Conservation (phyloP, 1,140 invertebrate genomes). For the Aphis gossypii region DNA sequence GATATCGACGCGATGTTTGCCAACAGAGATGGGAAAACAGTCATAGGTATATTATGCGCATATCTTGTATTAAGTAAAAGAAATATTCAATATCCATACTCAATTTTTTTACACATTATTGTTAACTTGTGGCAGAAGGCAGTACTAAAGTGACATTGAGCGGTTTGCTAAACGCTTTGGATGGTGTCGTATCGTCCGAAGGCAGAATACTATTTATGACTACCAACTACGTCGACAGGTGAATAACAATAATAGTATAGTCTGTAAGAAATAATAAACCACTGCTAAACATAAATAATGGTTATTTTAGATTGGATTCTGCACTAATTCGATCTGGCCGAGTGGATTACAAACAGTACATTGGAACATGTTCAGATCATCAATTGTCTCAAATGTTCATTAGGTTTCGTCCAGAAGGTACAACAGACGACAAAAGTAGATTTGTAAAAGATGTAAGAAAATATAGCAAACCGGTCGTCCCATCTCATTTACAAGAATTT, state of each 20-base stretch:
- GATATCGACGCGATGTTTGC: conserved; percentile 18
- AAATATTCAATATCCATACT: background rate
- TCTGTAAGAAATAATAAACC: background rate
- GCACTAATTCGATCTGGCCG: background rate
- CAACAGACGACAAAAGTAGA: background rate
- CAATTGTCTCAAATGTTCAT: background rate
- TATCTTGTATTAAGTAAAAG: background rate
- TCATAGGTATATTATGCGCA: background rate
- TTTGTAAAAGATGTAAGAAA: background rate
- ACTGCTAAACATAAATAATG: background rate
- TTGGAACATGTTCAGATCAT: background rate
- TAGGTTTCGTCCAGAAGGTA: background rate
- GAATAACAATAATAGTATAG: background rate
- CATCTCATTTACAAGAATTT: conserved; percentile 15
- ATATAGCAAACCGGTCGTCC: background rate
- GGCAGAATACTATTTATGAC: conserved; percentile 20
- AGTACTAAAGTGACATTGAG: conserved; percentile 44
- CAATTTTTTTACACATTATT: background rate
- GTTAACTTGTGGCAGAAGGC: background rate
- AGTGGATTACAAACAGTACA: conserved; percentile 22
- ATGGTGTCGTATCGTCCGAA: conserved; percentile 17
- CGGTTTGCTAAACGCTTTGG: conserved; percentile 31
- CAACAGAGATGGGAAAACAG: background rate
- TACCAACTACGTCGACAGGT: conserved; percentile 31
- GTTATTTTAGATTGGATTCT: conserved; percentile 12